Evolutionary conservation across 2,113 vertebrate species (phyloP).

Genomic region (Zosterops lateralis): DNA sequence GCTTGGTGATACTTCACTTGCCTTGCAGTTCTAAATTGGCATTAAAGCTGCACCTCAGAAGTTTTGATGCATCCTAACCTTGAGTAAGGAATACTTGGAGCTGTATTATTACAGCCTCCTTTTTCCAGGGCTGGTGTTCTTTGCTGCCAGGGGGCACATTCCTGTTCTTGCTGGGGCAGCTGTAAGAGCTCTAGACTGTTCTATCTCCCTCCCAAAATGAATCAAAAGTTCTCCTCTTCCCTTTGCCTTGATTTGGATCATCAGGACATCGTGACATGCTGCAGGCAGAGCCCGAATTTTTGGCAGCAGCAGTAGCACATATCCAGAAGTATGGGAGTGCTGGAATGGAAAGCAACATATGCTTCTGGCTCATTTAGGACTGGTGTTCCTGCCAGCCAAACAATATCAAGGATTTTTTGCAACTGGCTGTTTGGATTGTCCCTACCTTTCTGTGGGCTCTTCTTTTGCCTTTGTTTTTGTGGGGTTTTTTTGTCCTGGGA

Average conservation of each 20-base stretch:
- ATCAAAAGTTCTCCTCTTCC: neutral
- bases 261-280: accelerated
- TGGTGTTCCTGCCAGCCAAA: neutral
- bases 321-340: neutral
- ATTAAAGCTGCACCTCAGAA: neutral
- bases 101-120: neutral
- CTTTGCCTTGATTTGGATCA: neutral
- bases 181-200: neutral
- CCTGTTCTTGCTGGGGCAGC: neutral
- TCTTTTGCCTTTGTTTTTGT: neutral
- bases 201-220: neutral
- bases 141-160: neutral
- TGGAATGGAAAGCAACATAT: neutral
- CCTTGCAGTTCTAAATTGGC: neutral
- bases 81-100: neutral
- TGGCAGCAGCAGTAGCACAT: accelerated
- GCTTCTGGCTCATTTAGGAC: neutral
- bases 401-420: neutral
- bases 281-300: neutral
- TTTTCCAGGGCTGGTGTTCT: neutral
- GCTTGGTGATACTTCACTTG: neutral
- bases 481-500: neutral
- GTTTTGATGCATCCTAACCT: neutral
- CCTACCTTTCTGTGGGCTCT: neutral
- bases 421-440: neutral